Evolutionary conservation across 2,797 vertebrate species (phyloP).

Genomic region (Peromyscus melanophrys): DNA sequence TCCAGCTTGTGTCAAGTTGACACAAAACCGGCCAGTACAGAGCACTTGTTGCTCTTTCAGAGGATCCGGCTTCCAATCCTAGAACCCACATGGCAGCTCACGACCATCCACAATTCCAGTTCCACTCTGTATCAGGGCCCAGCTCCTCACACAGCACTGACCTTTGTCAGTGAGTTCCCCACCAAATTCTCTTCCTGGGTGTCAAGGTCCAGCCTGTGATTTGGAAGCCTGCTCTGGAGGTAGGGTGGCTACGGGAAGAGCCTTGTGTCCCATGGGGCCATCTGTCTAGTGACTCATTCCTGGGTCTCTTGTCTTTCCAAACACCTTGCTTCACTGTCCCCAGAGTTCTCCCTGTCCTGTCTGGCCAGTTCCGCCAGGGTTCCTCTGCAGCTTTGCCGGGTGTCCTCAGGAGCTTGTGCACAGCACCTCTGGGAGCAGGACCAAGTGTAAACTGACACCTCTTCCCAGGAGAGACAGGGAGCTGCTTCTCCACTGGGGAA

Average conservation of each 20-base stretch:
- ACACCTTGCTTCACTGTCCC: slow-evolving; percentile 56
- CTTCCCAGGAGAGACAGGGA: not conserved
- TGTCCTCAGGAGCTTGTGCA: not conserved
- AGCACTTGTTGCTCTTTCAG: not conserved
- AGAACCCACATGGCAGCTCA: not conserved
- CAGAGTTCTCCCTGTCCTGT: slow-evolving; percentile 49
- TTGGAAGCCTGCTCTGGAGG: slow-evolving; percentile 29
- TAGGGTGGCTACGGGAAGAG: slow-evolving; percentile 41
- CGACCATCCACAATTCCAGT: not conserved
- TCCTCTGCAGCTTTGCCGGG: slow-evolving; percentile 41
- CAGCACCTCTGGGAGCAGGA: not conserved
- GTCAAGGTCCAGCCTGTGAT: not conserved
- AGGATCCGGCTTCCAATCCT: not conserved
- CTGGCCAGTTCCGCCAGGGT: slow-evolving; percentile 58
- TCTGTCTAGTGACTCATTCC: slow-evolving; percentile 65
- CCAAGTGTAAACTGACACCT: not conserved
- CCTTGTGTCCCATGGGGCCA: slow-evolving; percentile 15
- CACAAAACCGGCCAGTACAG: not conserved
- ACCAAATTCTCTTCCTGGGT: not conserved
- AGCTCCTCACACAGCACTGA: not conserved
- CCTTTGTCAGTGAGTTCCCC: not conserved
- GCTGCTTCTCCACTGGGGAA: not conserved
- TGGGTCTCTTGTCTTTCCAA: slow-evolving; percentile 49
- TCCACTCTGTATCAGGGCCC: not conserved
- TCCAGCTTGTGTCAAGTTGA: not conserved